Conservation (phyloP, 2,797 vertebrate genomes). For the Salmo trutta region DNA sequence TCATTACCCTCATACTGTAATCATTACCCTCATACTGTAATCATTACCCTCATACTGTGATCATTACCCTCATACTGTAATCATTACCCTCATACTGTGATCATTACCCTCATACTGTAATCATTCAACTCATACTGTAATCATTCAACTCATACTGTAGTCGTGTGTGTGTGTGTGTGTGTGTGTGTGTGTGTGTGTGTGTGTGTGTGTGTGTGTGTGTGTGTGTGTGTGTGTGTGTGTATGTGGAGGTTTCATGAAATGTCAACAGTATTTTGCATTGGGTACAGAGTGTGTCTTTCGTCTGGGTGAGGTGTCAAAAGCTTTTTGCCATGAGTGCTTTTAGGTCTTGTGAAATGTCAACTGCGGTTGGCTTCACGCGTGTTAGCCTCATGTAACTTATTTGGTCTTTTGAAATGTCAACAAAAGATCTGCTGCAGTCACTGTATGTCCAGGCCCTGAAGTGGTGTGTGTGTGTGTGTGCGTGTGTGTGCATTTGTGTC, state of each 20-base stretch:
- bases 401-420: constrained; percentile 6
- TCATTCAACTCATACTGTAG: neutral
- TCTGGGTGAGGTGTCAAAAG: neutral
- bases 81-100: no score
- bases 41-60: no score
- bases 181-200: neutral
- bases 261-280: neutral
- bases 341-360: constrained; percentile 1
- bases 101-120: no score
- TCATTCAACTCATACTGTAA: no score
- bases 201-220: neutral
- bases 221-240: neutral
- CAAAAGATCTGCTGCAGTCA: neutral
- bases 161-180: neutral
- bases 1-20: no score
- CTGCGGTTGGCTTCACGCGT: neutral
- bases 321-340: neutral
- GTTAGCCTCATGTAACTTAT: neutral
- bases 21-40: no score
- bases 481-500: neutral
- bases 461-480: neutral
- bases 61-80: no score
- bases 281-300: constrained; percentile 5
- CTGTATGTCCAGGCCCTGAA: neutral
- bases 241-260: neutral